Evolutionary conservation across 1,140 invertebrate genomes (phyloP).

Genomic region (Neodiprion lecontei): DNA sequence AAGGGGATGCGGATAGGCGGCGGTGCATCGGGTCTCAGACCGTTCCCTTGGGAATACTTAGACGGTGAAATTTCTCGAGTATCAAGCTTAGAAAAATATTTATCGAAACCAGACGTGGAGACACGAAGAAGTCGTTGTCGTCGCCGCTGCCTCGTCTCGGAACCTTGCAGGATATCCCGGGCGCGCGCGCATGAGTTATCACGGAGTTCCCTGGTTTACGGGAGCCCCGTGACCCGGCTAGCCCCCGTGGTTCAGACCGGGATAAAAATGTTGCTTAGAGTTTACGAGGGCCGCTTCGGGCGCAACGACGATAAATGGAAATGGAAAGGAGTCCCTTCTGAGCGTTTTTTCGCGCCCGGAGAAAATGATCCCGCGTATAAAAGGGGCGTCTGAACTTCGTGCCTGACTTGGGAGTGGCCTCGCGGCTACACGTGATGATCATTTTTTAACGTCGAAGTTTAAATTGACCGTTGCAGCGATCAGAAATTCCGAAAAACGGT

Average conservation of each 20-base stretch:
- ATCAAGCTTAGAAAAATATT: neutral
- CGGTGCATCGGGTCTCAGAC: neutral
- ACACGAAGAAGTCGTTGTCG: neutral
- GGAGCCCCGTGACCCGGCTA: neutral
- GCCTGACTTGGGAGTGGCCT: no score
- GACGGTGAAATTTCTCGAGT: neutral
- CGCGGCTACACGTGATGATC: no score
- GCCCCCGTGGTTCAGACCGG: neutral
- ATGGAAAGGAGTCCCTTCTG: neutral
- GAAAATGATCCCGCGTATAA: no score
- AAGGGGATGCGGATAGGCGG: neutral
- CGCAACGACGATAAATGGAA: constrained; percentile 2
- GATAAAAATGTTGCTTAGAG: neutral
- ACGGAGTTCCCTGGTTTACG: constrained; percentile 1
- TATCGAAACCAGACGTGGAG: constrained; percentile 1
- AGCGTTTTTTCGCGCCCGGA: no score
- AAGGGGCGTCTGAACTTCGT: no score
- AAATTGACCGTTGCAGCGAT: no score
- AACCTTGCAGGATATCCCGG: neutral
- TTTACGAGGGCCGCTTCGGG: neutral
- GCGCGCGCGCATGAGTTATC: neutral
- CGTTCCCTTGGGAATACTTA: neutral
- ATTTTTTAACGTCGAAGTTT: no score
- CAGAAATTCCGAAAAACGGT: no score
- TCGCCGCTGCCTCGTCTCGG: neutral